phyloP scores from a whole-genome alignment of 2,113 vertebrate genomes.

The Pluvialis apricaria region DNA sequence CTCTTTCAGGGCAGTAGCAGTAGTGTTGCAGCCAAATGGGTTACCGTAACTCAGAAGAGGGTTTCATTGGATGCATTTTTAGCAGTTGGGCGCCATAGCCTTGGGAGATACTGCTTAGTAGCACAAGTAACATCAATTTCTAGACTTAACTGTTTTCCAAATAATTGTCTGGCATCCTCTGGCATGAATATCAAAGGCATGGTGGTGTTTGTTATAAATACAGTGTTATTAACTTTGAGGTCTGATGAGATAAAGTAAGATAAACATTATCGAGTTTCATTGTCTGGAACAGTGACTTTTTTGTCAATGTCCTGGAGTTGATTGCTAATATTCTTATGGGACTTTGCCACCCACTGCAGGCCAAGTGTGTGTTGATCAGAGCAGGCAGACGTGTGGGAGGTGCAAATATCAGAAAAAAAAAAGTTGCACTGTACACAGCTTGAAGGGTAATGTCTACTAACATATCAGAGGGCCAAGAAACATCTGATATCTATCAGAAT shows the following conservation, averaged over 20 bases:
- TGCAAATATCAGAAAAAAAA: background rate
- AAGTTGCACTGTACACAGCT: background rate
- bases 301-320: background rate
- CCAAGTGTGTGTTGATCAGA: background rate
- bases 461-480: background rate
- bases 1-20: background rate
- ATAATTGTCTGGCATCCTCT: background rate
- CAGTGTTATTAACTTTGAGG: background rate
- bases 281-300: background rate
- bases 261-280: background rate
- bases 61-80: background rate
- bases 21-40: background rate
- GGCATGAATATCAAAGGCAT: background rate
- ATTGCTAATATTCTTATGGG: background rate
- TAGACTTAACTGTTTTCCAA: background rate
- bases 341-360: background rate
- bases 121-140: background rate
- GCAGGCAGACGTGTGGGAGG: background rate
- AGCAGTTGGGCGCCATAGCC: background rate
- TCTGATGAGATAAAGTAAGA: background rate
- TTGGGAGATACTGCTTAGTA: background rate
- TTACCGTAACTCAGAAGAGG: background rate
- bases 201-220: background rate
- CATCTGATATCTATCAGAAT: background rate
- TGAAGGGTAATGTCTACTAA: background rate